A percentile compares a stretch with the other conserved stretches of the same genome.
Evolutionary conservation across 2,113 vertebrate species (phyloP).

Genomic region (Zosterops hypoxanthus): DNA sequence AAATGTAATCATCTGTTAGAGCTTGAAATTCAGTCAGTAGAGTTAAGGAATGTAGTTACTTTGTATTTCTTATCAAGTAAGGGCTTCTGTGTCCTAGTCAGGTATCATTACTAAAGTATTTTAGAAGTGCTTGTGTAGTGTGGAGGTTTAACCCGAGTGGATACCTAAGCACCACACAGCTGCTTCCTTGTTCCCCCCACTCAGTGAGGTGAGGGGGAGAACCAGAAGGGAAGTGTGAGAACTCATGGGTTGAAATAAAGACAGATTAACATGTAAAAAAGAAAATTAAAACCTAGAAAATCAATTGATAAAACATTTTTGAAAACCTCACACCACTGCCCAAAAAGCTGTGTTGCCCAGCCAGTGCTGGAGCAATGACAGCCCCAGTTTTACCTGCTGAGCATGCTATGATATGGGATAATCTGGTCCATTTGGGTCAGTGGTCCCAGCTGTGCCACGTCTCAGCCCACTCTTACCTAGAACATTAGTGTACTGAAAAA

Average conservation of each 20-base stretch:
- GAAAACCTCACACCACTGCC: rapidly evolving
- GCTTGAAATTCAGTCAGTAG: neutral
- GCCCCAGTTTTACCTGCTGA: neutral
- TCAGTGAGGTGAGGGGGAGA: neutral
- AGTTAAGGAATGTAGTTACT: neutral
- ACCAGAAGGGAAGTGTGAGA: neutral
- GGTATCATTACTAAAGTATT: neutral
- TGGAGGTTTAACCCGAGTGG: neutral
- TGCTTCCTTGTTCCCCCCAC: neutral
- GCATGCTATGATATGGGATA: neutral
- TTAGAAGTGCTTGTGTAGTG: neutral
- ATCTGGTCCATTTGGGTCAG: neutral
- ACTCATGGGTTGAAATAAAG: neutral
- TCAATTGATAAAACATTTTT: neutral
- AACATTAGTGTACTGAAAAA: neutral
- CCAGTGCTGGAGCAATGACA: neutral
- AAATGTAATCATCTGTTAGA: neutral
- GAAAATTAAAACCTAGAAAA: neutral
- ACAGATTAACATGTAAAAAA: neutral
- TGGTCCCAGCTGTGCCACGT: neutral
- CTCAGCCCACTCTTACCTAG: neutral
- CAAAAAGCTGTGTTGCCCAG: neutral
- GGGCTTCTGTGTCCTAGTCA: neutral
- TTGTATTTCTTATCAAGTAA: neutral
- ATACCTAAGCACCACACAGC: neutral